Conservation (phyloP, 2,888 invertebrate species). For the Monopis laevigella region DNA sequence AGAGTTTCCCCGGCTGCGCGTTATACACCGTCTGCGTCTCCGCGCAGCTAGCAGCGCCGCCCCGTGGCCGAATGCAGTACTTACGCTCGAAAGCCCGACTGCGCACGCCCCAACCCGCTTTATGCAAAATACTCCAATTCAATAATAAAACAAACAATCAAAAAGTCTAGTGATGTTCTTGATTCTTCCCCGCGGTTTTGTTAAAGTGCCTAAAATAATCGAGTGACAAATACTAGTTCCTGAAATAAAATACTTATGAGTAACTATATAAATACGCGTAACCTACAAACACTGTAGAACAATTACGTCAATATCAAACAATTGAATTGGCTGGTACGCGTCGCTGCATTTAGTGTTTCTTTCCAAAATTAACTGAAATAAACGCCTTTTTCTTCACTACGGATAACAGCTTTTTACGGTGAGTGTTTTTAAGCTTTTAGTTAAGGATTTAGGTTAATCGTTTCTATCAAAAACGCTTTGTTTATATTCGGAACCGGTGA, state of each 20-base stretch:
- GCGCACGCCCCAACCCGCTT: slow-evolving; percentile 58
- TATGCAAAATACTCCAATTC: too few species aligned
- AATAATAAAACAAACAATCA: too few species aligned
- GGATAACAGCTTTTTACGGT: slow-evolving; percentile 36
- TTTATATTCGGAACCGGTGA: background rate
- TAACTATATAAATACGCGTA: too few species aligned
- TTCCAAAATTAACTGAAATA: slow-evolving; percentile 22
- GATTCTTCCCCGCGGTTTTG: too few species aligned
- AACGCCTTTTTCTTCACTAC: slow-evolving; percentile 26
- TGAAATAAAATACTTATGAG: too few species aligned
- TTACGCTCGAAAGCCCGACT: slow-evolving; percentile 30
- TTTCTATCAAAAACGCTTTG: slow-evolving; percentile 18
- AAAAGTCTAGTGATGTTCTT: too few species aligned
- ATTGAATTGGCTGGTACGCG: slow-evolving; percentile 25
- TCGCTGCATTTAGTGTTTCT: slow-evolving; percentile 31
- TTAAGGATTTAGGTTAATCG: slow-evolving; percentile 12
- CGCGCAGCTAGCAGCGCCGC: slow-evolving; percentile 35
- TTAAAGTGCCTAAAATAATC: too few species aligned
- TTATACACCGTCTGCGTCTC: slow-evolving; percentile 26
- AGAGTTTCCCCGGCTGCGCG: slow-evolving; percentile 17
- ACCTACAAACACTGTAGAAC: slow-evolving; percentile 25
- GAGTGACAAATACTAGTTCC: too few species aligned
- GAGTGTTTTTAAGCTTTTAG: slow-evolving; percentile 26
- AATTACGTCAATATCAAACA: slow-evolving; percentile 38
- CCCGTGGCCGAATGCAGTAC: slow-evolving; percentile 41